Evolutionary conservation across 1,140 invertebrate species (phyloP), one percentile per base, ranked within the genome.

Genomic region (Penaeus vannamei): DNA sequence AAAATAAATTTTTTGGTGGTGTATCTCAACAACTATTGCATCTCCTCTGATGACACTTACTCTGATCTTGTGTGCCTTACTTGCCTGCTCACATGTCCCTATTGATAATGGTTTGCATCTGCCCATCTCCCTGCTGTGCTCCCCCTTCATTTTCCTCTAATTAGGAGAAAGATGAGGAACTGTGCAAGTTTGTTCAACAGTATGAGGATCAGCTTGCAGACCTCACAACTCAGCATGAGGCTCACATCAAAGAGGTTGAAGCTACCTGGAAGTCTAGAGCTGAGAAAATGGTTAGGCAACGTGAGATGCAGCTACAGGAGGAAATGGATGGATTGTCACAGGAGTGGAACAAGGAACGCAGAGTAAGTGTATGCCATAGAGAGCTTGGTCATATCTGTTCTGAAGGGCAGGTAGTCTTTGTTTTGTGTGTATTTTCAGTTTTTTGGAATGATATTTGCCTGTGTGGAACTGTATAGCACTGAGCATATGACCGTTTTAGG

Each of bases 331-430:
- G 93, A 76, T 92, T 95, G 22, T 94, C 93, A 17, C 93, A 93
- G 46, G 94, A 95, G 89, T 95, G 95, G 95, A 93, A 94, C 85
- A 93, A 93, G 66, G 94, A 95, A 91, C 93, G 94, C 92, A 94
- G 93, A 93, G 95, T 95, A 90, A 69, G 81, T 88, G 46, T 20
- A 36, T 53, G 77, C 82, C 86, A 29, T 89, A 61, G 60, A 85
- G 66, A 36, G 8, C 2, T 23, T 79, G 87, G 90, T 91, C 77
- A 91, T 86, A 84, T 69, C 64, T n/a, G 10, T 17, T 17, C 69
- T 76, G 19, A 76, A 17, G 36, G 14, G 26, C 12, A 29, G 69
- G 69, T 76, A 29, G 69, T 76, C 12, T 76, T 29, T 29, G 1
- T 76, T 76, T 19, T 29, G 69, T 76, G 36, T 76, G 69, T 19